phyloP scores from a whole-genome alignment of 2,888 invertebrate species.

The Meandrusa payeni region DNA sequence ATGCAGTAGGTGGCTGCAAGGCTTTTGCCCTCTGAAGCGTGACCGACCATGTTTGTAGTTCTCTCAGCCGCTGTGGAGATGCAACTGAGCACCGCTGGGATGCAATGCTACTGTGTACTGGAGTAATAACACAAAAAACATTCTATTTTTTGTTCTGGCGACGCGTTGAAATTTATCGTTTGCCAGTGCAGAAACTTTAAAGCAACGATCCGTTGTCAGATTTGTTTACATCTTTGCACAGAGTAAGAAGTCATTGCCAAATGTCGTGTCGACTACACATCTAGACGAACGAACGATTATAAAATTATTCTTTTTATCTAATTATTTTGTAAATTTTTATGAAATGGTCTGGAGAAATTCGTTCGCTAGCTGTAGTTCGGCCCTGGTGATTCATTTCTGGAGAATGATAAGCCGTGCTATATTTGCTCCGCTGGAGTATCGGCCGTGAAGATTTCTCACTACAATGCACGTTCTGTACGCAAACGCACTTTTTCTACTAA shows the following conservation, averaged over 20 bases:
- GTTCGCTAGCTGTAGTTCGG: slow-evolving; percentile 53
- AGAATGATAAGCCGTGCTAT: slow-evolving; percentile 68
- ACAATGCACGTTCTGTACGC: slow-evolving; percentile 25
- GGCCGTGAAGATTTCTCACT: slow-evolving; percentile 30
- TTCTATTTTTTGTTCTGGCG: slow-evolving; percentile 57
- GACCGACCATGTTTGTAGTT: slow-evolving; percentile 46
- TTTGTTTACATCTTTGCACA: slow-evolving; percentile 35
- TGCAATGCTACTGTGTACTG: slow-evolving; percentile 43
- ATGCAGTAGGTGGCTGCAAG: slow-evolving; percentile 85
- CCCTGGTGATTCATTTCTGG: slow-evolving; percentile 64
- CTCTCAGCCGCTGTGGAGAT: slow-evolving; percentile 44
- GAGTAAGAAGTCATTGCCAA: slow-evolving; percentile 23
- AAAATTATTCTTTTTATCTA: too few species aligned
- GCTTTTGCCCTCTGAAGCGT: slow-evolving; percentile 79
- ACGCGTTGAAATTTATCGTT: slow-evolving; percentile 55
- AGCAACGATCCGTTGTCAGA: slow-evolving; percentile 30
- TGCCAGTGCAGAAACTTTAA: slow-evolving; percentile 42
- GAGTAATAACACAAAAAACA: slow-evolving; percentile 45
- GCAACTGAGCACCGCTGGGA: slow-evolving; percentile 51
- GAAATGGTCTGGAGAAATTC: too few species aligned
- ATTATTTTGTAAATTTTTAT: too few species aligned
- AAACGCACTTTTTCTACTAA: slow-evolving; percentile 3
- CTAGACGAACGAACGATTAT: too few species aligned
- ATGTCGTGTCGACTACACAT: too few species aligned
- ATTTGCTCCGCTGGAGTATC: slow-evolving; percentile 46